phyloP scores from a whole-genome alignment of 2,113 vertebrate species.

The Eublepharis macularius region DNA sequence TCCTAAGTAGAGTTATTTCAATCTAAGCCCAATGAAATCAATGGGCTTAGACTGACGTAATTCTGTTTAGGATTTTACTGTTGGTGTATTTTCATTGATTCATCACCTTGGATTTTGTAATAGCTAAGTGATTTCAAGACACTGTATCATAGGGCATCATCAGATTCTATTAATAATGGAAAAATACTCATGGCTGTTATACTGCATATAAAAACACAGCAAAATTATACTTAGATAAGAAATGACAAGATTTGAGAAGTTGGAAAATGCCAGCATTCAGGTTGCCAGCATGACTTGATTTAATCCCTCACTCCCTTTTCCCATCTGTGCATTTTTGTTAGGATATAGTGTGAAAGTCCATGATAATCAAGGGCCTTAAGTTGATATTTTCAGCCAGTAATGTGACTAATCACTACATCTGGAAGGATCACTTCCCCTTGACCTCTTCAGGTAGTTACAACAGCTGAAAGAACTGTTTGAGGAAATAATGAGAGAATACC shows the following conservation, averaged over 20 bases:
- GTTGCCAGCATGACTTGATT: neutral
- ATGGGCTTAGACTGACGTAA: no score
- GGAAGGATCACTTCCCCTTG: constrained; percentile 1
- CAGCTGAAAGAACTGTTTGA: constrained; percentile 1
- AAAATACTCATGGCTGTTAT: neutral
- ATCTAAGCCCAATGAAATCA: no score
- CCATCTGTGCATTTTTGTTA: constrained; percentile 2
- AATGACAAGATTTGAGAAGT: neutral
- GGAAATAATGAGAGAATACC: constrained; percentile 18
- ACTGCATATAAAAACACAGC: neutral
- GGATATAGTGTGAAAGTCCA: neutral
- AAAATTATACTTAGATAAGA: neutral
- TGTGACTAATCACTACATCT: constrained; percentile 20
- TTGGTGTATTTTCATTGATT: neutral
- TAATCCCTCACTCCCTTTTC: neutral
- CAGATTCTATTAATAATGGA: neutral
- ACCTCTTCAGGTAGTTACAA: neutral
- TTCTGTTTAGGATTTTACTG: no score
- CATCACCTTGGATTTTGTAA: neutral
- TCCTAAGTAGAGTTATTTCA: no score
- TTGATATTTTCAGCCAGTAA: constrained; percentile 14
- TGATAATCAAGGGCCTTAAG: constrained; percentile 3
- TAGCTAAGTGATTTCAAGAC: neutral
- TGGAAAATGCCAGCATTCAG: neutral
- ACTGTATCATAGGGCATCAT: neutral